Conservation (phyloP, 2,888 invertebrate genomes). For the Elysia crispata region DNA sequence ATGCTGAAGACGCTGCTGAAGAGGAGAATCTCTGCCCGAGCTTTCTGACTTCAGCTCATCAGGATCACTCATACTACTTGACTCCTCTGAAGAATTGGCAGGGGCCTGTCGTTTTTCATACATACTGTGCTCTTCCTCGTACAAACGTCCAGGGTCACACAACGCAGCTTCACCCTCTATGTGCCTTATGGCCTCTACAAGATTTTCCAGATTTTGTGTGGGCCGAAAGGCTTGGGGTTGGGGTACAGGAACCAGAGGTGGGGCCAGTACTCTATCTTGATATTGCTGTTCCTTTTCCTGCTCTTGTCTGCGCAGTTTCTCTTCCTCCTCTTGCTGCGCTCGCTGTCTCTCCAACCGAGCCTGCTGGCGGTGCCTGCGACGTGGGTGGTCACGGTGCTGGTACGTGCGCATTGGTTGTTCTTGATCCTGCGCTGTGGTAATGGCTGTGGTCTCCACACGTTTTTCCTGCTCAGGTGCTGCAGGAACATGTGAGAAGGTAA, state of each 20-base stretch:
- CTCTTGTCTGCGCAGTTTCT: slow-evolving; percentile 21
- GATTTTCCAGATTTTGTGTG: slow-evolving; percentile 97
- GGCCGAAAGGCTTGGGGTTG: slow-evolving; percentile 14
- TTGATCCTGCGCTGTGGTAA: not conserved
- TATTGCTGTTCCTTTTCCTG: slow-evolving; percentile 21
- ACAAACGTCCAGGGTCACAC: slow-evolving; percentile 38
- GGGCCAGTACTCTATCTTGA: not conserved
- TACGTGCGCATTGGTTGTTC: slow-evolving; percentile 27
- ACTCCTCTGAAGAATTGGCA: slow-evolving; percentile 60
- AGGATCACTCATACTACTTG: slow-evolving; percentile 59
- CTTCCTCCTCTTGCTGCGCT: slow-evolving; percentile 14
- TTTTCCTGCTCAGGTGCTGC: not conserved
- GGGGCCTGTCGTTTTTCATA: slow-evolving; percentile 38
- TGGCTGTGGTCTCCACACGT: not conserved
- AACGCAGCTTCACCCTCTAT: slow-evolving; percentile 51
- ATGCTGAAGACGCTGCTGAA: slow-evolving; percentile 47
- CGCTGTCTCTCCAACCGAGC: slow-evolving; percentile 20
- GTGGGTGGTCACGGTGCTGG: slow-evolving; percentile 44
- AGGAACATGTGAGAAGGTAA: not conserved
- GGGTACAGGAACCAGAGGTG: not conserved
- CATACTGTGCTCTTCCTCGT: slow-evolving; percentile 22
- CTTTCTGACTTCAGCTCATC: slow-evolving; percentile 65
- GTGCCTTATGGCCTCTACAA: slow-evolving; percentile 95
- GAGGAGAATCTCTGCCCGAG: slow-evolving; percentile 63
- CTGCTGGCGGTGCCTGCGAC: slow-evolving; percentile 39